Evolutionary conservation across 37 sponge, comb jelly and placozoan species (phyloP).

Genomic region (Beroe ovata): DNA sequence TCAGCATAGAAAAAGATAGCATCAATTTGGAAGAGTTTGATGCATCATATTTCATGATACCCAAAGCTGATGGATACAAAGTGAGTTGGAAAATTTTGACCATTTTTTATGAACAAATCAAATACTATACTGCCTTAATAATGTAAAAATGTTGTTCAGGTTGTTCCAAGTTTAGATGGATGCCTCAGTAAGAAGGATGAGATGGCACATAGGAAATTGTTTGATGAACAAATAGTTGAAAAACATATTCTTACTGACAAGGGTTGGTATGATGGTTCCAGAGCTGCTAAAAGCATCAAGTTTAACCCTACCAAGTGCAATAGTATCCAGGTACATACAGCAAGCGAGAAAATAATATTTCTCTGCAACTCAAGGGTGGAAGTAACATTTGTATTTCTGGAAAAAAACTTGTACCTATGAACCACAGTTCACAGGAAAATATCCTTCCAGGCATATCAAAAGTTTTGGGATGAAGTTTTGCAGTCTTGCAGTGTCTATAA

Average conservation of each 20-base stretch:
- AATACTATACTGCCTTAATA: too few species aligned
- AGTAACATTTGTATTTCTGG: too few species aligned
- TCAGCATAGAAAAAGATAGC: not conserved
- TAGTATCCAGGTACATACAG: constrained; percentile 45
- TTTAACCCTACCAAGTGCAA: not conserved
- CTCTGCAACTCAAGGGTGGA: too few species aligned
- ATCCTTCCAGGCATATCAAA: constrained; percentile 10
- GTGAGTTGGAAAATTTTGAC: not conserved
- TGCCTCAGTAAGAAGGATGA: constrained; percentile 30
- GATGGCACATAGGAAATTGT: constrained; percentile 12
- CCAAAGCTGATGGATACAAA: constrained; percentile 29
- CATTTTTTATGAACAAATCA: too few species aligned
- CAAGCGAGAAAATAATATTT: too few species aligned
- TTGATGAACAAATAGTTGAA: constrained; percentile 1
- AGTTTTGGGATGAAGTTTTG: constrained; percentile 27
- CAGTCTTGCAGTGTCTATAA: not conserved
- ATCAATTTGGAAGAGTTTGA: constrained; percentile 57
- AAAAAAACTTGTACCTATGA: too few species aligned
- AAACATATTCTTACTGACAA: constrained; percentile 51
- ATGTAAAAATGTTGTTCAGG: not conserved
- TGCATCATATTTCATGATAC: constrained; percentile 48
- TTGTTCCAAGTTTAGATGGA: constrained; percentile 37
- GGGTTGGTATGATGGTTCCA: constrained; percentile 28
- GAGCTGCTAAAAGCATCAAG: constrained; percentile 26
- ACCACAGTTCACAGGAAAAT: too few species aligned